A percentile compares a stretch with the other conserved stretches of the same genome.
phyloP scores from a whole-genome alignment of 1,140 invertebrate genomes.

The Brachionus manjavacas region DNA sequence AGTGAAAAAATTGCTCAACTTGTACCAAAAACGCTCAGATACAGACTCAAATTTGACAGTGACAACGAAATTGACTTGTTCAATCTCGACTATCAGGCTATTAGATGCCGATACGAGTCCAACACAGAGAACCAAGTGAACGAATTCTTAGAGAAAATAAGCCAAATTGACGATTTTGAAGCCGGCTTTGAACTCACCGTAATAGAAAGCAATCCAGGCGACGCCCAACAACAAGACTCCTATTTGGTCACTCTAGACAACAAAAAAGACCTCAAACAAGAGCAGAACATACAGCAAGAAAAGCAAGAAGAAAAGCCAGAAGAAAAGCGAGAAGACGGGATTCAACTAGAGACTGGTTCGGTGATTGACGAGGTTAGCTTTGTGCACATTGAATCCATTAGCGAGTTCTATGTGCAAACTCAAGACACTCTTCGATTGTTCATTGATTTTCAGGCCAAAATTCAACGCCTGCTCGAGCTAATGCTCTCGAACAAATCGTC shows the following conservation, averaged over 20 bases:
- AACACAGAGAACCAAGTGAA: neutral
- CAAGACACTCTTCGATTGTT: neutral
- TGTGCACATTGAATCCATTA: neutral
- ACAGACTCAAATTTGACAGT: neutral
- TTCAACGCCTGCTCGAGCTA: neutral
- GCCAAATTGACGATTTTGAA: neutral
- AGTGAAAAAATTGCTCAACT: neutral
- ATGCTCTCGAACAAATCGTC: neutral
- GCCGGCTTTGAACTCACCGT: neutral
- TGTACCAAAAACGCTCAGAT: neutral
- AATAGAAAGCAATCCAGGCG: neutral
- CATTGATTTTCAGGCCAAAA: neutral
- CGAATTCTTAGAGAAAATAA: neutral
- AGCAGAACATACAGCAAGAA: neutral
- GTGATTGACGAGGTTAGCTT: neutral
- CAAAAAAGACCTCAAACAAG: neutral
- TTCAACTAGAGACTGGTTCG: neutral
- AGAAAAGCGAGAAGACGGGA: neutral
- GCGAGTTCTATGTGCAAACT: slow-evolving; percentile 34
- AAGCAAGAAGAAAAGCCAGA: neutral
- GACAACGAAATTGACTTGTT: neutral
- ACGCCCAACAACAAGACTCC: neutral
- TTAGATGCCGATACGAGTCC: neutral
- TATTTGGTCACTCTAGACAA: neutral
- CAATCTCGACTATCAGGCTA: neutral